Evolutionary conservation across 1,140 invertebrate genomes (phyloP).

Genomic region (Drosophila parabipectinata): DNA sequence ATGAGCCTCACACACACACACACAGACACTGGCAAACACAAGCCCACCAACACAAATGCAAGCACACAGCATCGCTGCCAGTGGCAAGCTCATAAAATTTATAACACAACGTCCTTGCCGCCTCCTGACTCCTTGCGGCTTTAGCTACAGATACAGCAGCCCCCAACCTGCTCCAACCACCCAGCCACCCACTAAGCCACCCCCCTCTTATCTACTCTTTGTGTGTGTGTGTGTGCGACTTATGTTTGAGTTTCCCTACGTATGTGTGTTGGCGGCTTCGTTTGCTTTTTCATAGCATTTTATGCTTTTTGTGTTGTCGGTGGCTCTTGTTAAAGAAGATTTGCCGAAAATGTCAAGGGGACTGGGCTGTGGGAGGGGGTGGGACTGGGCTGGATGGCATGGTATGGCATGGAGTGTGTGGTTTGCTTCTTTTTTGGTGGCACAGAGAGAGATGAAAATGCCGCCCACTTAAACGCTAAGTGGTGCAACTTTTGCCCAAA

Average conservation of each 20-base stretch:
- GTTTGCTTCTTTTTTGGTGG: not conserved
- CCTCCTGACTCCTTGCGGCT: conserved; percentile 69
- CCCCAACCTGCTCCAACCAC: conserved; percentile 5
- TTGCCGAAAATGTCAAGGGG: conserved; percentile 76
- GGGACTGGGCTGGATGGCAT: not conserved
- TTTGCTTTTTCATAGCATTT: conserved; percentile 82
- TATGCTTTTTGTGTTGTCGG: conserved; percentile 69
- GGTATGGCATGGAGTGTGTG: not conserved
- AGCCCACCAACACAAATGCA: conserved; percentile 18
- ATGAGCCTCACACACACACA: conserved; percentile 62
- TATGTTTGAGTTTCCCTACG: conserved; percentile 39
- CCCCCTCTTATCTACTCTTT: conserved; percentile 5
- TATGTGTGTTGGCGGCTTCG: conserved; percentile 58
- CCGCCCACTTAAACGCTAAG: conserved; percentile 80
- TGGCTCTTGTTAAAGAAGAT: conserved; percentile 76
- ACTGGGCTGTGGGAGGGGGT: not conserved
- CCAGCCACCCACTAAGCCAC: conserved; percentile 1
- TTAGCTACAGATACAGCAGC: conserved; percentile 44
- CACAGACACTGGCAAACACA: conserved; percentile 14
- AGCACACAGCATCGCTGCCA: conserved; percentile 58
- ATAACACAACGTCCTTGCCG: conserved; percentile 81
- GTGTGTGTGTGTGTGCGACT: conserved; percentile 32
- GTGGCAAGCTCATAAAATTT: conserved; percentile 82
- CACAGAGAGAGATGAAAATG: conserved; percentile 49
- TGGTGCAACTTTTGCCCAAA: conserved; percentile 58